phyloP scores from a whole-genome alignment of 1,140 invertebrate species.

The Physella acuta region DNA sequence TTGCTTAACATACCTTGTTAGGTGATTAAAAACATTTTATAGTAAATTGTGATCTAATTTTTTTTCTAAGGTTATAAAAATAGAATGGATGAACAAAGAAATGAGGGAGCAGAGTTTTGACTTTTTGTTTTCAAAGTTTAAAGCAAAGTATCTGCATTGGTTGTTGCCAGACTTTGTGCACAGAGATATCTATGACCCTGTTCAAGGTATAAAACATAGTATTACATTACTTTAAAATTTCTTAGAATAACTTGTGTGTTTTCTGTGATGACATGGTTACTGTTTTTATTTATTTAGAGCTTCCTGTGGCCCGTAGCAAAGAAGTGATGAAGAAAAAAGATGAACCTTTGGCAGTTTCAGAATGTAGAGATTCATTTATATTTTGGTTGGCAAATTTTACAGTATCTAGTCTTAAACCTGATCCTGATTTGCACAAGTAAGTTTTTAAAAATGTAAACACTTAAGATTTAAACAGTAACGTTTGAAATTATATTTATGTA shows the following conservation, averaged over 20 bases:
- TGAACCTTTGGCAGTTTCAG: conserved; percentile 42
- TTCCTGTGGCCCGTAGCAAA: conserved; percentile 39
- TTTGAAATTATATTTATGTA: neutral
- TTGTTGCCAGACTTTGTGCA: conserved; percentile 88
- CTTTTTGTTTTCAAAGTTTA: conserved; percentile 90
- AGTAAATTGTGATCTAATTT: neutral
- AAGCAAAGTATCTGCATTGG: conserved; percentile 83
- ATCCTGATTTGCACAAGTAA: conserved; percentile 37
- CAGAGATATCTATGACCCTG: conserved; percentile 85
- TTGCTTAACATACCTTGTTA: too few species aligned
- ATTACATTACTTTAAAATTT: too few species aligned
- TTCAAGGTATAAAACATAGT: conserved; percentile 77
- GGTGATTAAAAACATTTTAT: too few species aligned
- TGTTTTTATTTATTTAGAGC: conserved; percentile 29
- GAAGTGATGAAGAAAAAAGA: conserved; percentile 42
- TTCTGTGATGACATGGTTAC: too few species aligned
- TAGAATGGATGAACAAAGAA: conserved; percentile 83
- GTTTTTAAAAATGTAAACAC: neutral
- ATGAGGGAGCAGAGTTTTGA: conserved; percentile 69
- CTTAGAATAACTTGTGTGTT: too few species aligned
- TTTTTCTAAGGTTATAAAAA: conserved; percentile 68
- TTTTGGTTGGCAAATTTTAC: conserved; percentile 48
- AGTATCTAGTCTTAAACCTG: conserved; percentile 38
- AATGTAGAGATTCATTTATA: conserved; percentile 52
- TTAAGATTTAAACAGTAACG: neutral